Base-by-base conservation (phyloP, 2,797 vertebrate species). In the Sebastes matsubarae region DNA sequence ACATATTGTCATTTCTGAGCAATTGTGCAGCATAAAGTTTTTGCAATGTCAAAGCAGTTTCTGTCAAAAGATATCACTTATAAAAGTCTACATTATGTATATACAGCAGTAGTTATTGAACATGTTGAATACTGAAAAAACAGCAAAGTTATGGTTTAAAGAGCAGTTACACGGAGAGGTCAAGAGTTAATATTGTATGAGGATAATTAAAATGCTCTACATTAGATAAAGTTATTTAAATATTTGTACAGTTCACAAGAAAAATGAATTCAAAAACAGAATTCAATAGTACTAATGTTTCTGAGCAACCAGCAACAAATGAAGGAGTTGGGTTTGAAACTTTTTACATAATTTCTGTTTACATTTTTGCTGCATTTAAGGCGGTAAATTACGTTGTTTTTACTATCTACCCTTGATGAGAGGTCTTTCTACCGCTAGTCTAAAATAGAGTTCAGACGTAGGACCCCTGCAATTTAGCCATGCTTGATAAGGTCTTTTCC, bases 101-200 rank as follows among this genome's bases (percentile, higher is more conserved):
- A 93, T 94, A 95, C 92, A 95, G 92, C 94, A 95, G 93, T 94
- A 95, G 94, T 95, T 94, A 93, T 84, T 89, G 87, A 88, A 87
- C 87, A 79, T 78, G 75, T 79, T 81, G 84, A 88, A 92, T 91
- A 92, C 75, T 89, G 80, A 75, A 82, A 80, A 88, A 59, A 89
- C 76, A 68, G 84, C 65, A 82, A 85, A 89, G 81, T 75, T 59
- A 75, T 76, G 67, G 71, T 69, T 79, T 85, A 46, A 10, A 68
- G 76, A 77, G 80, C 63, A 87, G 79, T 84, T 88, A 86, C 67
- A 90, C 83, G 80, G 54, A 90, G 79, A 85, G 73, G 79, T 81
- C 7, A 81, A 69, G 67, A 73, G 76, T 78, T 85, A 87, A 84
- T 84, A 86, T 87, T 74, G 70, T 54, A 79, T 75, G 77, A 89